Evolutionary conservation across 2,113 vertebrate species (phyloP).

Genomic region (Vimba vimba): DNA sequence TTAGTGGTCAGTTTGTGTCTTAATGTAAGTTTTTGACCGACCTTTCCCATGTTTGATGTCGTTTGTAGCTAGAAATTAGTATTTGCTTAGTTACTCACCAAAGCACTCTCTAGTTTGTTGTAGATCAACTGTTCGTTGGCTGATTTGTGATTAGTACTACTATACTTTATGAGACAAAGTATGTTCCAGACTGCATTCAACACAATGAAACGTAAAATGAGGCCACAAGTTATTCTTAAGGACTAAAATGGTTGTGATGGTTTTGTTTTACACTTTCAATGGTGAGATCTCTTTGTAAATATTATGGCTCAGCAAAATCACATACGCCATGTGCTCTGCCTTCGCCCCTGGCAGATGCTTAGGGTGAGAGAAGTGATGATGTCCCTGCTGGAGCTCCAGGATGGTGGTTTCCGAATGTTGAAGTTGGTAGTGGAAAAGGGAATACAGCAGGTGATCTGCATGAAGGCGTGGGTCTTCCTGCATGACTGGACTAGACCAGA

Average conservation of each 20-base stretch:
- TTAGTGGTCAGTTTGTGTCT: too few relatives aligned
- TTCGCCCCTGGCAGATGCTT: slow-evolving; percentile 47
- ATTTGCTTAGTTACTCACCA: too few relatives aligned
- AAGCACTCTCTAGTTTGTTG: too few relatives aligned
- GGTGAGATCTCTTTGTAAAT: not conserved
- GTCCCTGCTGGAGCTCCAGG: slow-evolving; percentile 55
- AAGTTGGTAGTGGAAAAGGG: slow-evolving; percentile 56
- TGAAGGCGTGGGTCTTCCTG: slow-evolving; percentile 9
- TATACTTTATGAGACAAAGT: not conserved
- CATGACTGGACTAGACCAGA: slow-evolving; percentile 30
- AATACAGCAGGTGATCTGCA: slow-evolving; percentile 56
- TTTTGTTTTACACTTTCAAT: not conserved
- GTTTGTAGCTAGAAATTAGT: too few relatives aligned
- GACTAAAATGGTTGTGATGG: not conserved
- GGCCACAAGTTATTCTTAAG: not conserved
- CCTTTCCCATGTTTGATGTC: too few relatives aligned
- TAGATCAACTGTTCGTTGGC: not conserved
- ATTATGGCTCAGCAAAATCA: not conserved
- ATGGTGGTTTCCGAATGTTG: slow-evolving; percentile 51
- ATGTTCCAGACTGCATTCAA: not conserved
- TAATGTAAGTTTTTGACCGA: too few relatives aligned
- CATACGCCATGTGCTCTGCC: not conserved
- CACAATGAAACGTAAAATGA: not conserved
- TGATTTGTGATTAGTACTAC: not conserved
- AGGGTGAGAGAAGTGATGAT: slow-evolving; percentile 52